Evolutionary conservation across 1,140 invertebrate genomes (phyloP).

Genomic region (Charaxes varanes): DNA sequence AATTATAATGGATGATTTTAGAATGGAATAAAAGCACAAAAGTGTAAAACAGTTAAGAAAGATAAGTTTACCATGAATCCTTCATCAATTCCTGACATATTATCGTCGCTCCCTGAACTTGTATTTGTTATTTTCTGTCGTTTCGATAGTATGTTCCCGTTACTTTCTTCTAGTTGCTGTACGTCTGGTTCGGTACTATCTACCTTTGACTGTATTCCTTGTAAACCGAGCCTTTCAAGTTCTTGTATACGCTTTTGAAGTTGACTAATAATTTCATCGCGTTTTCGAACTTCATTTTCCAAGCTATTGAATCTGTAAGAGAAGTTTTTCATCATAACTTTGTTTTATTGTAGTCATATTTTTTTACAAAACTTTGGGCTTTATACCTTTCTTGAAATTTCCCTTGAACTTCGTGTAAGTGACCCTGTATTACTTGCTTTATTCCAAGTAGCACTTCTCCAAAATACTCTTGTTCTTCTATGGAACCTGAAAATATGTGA

Average conservation of each 20-base stretch:
- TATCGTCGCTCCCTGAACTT: slow-evolving; percentile 66
- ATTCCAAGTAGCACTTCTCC: slow-evolving; percentile 84
- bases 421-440: slow-evolving; percentile 83
- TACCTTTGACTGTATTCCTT: slow-evolving; percentile 1
- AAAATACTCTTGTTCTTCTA: slow-evolving; percentile 84
- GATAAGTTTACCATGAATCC: slow-evolving; percentile 62
- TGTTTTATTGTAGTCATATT: slow-evolving; percentile 7
- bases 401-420: slow-evolving; percentile 79
- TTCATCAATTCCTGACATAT: slow-evolving; percentile 53
- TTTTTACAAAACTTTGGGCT: slow-evolving; percentile 6
- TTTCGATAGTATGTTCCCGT: slow-evolving; percentile 14
- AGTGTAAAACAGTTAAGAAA: neutral
- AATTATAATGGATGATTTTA: slow-evolving; percentile 22
- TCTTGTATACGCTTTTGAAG: slow-evolving; percentile 82
- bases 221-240: slow-evolving; percentile 73
- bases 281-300: slow-evolving; percentile 83
- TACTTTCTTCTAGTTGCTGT: neutral
- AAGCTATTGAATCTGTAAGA: slow-evolving; percentile 78
- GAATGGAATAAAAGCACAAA: neutral
- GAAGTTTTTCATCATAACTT: too few species aligned
- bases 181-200: neutral
- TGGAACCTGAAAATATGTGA: slow-evolving; percentile 54
- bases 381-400: slow-evolving; percentile 77
- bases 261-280: slow-evolving; percentile 86
- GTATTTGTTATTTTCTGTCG: slow-evolving; percentile 41